A percentile compares a stretch with the other conserved stretches of the same genome.
Conservation (phyloP, 2,113 vertebrate genomes). For the Pseudorectes ferrugineus region DNA sequence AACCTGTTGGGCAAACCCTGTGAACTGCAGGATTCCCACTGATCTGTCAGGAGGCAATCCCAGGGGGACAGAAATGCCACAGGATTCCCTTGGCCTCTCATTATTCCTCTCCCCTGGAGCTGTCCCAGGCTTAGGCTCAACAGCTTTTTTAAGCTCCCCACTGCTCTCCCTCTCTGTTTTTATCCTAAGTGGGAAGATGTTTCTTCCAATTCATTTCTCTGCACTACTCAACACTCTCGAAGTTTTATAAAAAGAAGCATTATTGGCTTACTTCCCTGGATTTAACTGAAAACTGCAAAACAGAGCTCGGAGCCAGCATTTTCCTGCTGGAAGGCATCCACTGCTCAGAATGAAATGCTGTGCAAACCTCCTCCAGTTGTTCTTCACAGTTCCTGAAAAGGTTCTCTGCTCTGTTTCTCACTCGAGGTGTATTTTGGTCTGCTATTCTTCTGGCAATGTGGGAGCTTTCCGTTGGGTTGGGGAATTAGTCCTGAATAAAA, state of each 20-base stretch:
- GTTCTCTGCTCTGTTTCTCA: background rate
- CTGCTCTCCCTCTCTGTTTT: background rate
- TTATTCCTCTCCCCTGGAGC: background rate
- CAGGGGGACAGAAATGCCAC: fast-evolving
- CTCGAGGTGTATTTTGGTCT: background rate
- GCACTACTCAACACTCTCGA: background rate
- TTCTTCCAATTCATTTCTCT: background rate
- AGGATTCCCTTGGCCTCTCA: background rate
- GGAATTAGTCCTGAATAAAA: background rate
- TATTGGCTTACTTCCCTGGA: background rate
- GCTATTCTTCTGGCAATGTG: background rate
- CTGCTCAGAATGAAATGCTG: background rate
- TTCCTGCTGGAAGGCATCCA: background rate
- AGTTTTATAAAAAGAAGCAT: background rate
- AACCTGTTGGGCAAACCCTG: background rate
- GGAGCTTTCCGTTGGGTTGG: background rate
- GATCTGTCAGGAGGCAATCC: background rate
- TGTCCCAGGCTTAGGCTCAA: background rate
- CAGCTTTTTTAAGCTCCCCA: background rate
- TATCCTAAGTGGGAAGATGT: background rate
- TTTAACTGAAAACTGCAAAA: background rate
- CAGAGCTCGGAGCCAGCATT: background rate
- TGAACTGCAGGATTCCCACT: background rate
- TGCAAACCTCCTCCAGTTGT: background rate
- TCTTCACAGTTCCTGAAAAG: background rate